phyloP scores from a whole-genome alignment of 2,888 invertebrate species.

The Ctenicera cuprea region DNA sequence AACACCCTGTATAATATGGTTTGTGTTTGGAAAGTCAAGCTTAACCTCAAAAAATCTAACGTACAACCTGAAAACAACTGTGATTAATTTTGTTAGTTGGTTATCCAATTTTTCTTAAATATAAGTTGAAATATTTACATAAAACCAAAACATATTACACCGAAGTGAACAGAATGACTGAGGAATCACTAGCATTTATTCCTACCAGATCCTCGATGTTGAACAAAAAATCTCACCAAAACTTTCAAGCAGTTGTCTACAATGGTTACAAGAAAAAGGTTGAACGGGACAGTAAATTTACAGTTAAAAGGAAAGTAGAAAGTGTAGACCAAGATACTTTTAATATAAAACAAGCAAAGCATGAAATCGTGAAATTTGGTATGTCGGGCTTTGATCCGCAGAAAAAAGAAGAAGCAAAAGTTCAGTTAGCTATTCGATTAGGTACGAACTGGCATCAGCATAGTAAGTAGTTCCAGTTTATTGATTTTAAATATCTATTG shows the following conservation, averaged over 20 bases:
- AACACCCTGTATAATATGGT: no score
- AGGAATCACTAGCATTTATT: constrained; percentile 60
- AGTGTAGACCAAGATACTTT: constrained; percentile 65
- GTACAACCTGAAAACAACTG: no score
- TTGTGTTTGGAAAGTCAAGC: no score
- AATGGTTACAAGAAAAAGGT: constrained; percentile 74
- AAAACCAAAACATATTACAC: no score
- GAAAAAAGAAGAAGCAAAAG: constrained; percentile 86
- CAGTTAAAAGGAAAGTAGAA: constrained; percentile 55
- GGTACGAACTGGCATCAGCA: constrained; percentile 72
- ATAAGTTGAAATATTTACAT: no score
- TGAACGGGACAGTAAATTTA: constrained; percentile 58
- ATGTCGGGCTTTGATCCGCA: constrained; percentile 83
- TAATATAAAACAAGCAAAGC: constrained; percentile 84
- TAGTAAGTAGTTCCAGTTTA: background rate
- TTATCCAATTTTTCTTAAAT: no score
- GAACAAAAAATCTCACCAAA: constrained; percentile 71
- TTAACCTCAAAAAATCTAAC: no score
- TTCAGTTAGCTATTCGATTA: constrained; percentile 85
- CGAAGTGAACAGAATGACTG: constrained; percentile 20
- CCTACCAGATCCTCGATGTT: constrained; percentile 75
- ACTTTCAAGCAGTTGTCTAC: constrained; percentile 74
- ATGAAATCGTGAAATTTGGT: constrained; percentile 90
- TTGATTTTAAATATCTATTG: background rate
- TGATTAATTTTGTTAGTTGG: no score